These are phyloP conservation scores for Saccostrea cuccullata DNA, from an alignment of 1,140 invertebrate genomes.

Conservation along the genomic window DNA sequence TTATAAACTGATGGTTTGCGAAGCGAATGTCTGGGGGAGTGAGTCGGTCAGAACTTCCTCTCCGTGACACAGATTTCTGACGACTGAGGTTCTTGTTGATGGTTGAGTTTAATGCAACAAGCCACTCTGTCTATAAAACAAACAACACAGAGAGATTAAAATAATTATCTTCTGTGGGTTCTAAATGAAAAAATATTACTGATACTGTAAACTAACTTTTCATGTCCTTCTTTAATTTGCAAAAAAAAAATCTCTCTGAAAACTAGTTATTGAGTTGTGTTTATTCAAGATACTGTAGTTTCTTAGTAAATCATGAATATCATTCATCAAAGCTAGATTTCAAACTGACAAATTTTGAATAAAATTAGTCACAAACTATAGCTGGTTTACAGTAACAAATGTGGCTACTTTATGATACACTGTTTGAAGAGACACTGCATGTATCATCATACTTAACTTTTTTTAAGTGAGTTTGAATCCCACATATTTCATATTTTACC, in stretches of 20 bases:
- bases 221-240: no score
- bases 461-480: background rate
- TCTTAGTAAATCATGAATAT: no score
- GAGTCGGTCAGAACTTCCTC: slow-evolving; percentile 77
- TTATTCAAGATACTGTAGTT: no score
- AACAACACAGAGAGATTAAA: background rate
- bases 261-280: no score
- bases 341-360: no score
- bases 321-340: no score
- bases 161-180: background rate
- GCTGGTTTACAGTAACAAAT: no score
- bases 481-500: background rate
- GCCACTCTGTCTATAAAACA: slow-evolving; percentile 84
- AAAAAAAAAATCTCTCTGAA: no score
- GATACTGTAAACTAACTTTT: no score
- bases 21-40: slow-evolving; percentile 86
- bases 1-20: slow-evolving; percentile 87
- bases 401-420: no score
- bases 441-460: background rate
- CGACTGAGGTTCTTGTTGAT: slow-evolving; percentile 73
- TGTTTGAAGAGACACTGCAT: background rate
- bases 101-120: slow-evolving; percentile 79
- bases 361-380: no score
- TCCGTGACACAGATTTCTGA: slow-evolving; percentile 62
- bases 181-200: no score